These are phyloP conservation scores for Plecotus auritus DNA, from an alignment of 2,113 vertebrate species.

Conservation along the genomic window DNA sequence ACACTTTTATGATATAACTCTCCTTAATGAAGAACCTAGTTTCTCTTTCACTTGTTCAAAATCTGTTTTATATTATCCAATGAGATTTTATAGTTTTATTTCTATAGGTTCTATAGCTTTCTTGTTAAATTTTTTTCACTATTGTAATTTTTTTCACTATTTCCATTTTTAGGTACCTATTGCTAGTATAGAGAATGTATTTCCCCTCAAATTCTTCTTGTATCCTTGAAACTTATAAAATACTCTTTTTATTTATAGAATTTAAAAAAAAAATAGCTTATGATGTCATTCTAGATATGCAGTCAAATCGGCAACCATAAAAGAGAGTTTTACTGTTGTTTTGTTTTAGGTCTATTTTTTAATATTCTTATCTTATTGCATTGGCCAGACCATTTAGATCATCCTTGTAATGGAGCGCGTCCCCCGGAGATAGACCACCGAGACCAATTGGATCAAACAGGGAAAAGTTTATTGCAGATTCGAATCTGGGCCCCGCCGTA, in stretches of 20 bases:
- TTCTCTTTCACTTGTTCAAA: constrained; percentile 58
- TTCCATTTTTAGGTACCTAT: constrained; percentile 15
- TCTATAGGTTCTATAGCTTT: background rate
- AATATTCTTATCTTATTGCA: constrained; percentile 40
- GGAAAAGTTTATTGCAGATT: too few species aligned
- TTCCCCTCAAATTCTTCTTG: constrained; percentile 1
- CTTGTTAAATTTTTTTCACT: constrained; percentile 39
- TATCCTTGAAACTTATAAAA: background rate
- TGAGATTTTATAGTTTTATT: constrained; percentile 64
- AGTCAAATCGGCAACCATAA: background rate
- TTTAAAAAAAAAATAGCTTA: background rate
- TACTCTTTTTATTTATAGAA: background rate
- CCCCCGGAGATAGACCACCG: too few species aligned
- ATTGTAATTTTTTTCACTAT: background rate
- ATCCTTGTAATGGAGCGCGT: too few species aligned
- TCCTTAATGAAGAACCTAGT: constrained; percentile 46
- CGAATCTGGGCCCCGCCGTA: too few species aligned
- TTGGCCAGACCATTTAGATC: background rate
- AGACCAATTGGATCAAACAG: too few species aligned
- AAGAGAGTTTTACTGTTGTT: background rate
- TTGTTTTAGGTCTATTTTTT: background rate
- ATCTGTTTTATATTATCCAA: constrained; percentile 46
- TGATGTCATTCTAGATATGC: background rate
- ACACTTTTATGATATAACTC: constrained; percentile 48
- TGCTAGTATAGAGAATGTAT: background rate